Evolutionary conservation across 2,888 invertebrate genomes (phyloP), one percentile per base, ranked within the genome.

Genomic region (Gastrophysa polygoni): DNA sequence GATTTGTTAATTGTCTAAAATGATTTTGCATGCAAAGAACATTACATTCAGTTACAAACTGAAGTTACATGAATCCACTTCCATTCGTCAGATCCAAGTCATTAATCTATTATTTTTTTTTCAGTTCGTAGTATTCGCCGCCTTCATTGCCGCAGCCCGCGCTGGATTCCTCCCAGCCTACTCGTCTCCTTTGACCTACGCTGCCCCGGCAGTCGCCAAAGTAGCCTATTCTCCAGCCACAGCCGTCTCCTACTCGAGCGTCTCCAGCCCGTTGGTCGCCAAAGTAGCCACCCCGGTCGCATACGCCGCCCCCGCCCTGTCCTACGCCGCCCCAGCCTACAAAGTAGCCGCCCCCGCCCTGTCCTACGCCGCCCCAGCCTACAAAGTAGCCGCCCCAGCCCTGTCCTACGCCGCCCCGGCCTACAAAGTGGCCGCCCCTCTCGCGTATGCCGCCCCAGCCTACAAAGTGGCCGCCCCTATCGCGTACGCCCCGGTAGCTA

Each of bases 261-360:
- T 81, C 6, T 83, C 82, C 61, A 78, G 78, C 54, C 66, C 65
- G 55, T 52, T 66, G 54, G 57, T 65, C 32, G 70, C 34, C 18
- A 49, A 55, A 11, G 63, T 55, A 17, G 72, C 72, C 24, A 67
- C 73, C 1, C 82, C 82, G 55, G 80, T 50, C 17, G 49, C 55
- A 21, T 50, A 56, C 46, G 80, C 82, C 62, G 82, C 83, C 1
- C 67, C 81, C 61, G 83, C 82, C 52, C 50, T 57, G 66, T 74
- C 78, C 7, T 81, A 80, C 32, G 72, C 72, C 18, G 67, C 73
- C 2, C 82, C 82, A 57, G 80, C 78, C 11, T 34, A 43, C 28
- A n/a, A n/a, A n/a, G n/a, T n/a, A n/a, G 34, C 54, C 16, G 71
- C 70, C 50, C 70, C 71, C 52, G 71, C 70, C 44, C 34, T 65